Evolutionary conservation across 1,140 invertebrate genomes (phyloP).

Genomic region (Heliconius eleuchia): DNA sequence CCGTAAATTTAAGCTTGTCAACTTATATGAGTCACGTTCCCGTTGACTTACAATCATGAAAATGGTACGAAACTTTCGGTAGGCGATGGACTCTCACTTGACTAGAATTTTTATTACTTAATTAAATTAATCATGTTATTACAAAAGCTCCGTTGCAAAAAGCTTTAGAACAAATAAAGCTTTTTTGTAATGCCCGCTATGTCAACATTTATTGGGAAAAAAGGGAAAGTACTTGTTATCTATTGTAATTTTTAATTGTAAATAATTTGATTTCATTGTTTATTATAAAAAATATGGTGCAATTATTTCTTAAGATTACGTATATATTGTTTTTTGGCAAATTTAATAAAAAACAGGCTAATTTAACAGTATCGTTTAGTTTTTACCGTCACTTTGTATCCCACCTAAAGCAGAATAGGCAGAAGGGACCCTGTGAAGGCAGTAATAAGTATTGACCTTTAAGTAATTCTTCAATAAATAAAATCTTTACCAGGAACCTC

Average conservation of each 20-base stretch:
- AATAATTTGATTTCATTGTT: not conserved
- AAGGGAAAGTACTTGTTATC: not conserved
- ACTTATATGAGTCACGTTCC: no score
- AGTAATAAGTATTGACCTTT: no score
- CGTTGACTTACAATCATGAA: no score
- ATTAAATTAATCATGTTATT: not conserved
- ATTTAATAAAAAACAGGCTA: not conserved
- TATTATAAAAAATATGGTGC: not conserved
- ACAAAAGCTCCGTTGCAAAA: not conserved
- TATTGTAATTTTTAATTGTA: constrained; percentile 10
- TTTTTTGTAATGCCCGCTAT: not conserved
- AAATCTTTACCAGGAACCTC: no score
- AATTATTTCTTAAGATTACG: not conserved
- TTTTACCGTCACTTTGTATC: no score
- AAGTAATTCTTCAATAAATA: no score
- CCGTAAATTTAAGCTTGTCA: no score
- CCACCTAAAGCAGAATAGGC: no score
- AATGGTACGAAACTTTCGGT: no score
- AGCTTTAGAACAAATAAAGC: not conserved
- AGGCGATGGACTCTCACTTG: no score
- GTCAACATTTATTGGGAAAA: constrained; percentile 4
- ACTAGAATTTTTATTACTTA: constrained; percentile 15
- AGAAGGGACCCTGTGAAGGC: no score
- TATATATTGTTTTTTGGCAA: not conserved
- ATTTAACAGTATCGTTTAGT: no score